Percentiles rank a stretch among this genome's conserved stretches.
These are phyloP conservation scores for Galago senegalensis DNA, from an alignment of 2,797 vertebrate genomes.

Conservation along the genomic window DNA sequence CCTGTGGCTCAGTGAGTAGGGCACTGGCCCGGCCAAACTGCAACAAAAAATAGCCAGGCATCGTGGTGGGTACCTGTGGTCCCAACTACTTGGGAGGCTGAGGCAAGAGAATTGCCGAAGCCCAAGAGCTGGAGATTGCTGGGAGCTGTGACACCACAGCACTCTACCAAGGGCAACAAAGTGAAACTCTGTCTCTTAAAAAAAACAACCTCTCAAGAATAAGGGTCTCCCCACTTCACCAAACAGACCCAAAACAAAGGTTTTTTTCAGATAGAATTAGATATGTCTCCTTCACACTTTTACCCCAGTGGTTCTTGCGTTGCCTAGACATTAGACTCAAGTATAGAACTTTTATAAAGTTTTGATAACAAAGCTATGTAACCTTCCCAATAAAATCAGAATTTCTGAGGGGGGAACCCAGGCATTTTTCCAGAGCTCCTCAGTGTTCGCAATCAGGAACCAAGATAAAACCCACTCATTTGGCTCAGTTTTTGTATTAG, in stretches of 20 bases:
- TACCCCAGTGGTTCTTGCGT: background rate
- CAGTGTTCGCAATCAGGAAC: background rate
- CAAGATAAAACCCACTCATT: background rate
- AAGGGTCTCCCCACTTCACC: background rate
- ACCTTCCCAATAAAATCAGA: background rate
- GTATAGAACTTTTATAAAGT: background rate
- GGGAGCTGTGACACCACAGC: too few relatives aligned
- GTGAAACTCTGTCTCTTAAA: too few relatives aligned
- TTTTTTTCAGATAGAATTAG: background rate
- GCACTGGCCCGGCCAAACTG: too few relatives aligned
- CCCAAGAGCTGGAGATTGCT: too few relatives aligned
- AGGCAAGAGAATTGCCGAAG: too few relatives aligned
- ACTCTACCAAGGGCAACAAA: too few relatives aligned
- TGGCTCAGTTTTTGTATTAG: background rate
- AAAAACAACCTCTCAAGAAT: background rate
- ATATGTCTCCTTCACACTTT: conserved; percentile 2
- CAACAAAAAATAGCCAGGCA: too few relatives aligned
- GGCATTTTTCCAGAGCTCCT: background rate
- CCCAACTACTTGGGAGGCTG: too few relatives aligned
- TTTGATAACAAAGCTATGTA: background rate
- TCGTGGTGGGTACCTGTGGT: too few relatives aligned
- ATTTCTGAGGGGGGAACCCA: conserved; percentile 14
- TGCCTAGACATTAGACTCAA: background rate
- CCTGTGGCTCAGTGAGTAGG: too few relatives aligned
- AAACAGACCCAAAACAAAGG: background rate